Evolutionary conservation across 2,797 vertebrate genomes (phyloP).

Genomic region (Chaetophractus vellerosus): DNA sequence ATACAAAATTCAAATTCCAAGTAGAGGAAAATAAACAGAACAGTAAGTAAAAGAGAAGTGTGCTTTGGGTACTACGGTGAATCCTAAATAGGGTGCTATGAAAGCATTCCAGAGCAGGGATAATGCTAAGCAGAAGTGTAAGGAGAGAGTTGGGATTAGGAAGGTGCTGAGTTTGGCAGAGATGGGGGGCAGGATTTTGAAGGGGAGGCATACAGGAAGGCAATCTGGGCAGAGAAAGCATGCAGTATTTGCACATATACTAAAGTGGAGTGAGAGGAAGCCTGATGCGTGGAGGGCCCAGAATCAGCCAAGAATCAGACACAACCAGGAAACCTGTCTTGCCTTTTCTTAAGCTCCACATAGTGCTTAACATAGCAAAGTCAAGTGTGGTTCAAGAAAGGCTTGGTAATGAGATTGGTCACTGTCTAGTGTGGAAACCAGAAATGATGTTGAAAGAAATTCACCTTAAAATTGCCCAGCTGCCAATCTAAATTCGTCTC

Average conservation of each 20-base stretch:
- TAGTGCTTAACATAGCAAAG: not conserved
- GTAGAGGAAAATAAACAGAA: not conserved
- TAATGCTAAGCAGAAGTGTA: not conserved
- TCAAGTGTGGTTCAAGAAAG: not conserved
- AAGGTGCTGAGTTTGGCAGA: not conserved
- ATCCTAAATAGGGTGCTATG: not conserved
- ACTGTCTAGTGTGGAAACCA: not conserved
- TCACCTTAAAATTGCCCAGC: not conserved
- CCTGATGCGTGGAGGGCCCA: not conserved
- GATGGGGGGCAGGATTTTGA: not conserved
- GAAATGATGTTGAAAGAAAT: not conserved
- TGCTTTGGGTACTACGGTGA: not conserved
- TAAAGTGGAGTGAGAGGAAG: not conserved
- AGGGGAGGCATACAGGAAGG: not conserved
- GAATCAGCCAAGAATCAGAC: not conserved
- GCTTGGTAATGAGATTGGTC: too few relatives aligned
- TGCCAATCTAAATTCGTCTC: conserved; percentile 35
- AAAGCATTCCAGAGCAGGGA: not conserved
- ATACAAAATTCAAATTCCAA: not conserved
- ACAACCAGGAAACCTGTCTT: not conserved
- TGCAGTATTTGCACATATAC: not conserved
- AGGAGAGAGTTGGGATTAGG: not conserved
- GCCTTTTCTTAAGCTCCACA: not conserved
- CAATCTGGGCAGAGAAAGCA: not conserved
- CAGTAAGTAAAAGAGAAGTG: not conserved